These are phyloP conservation scores for Therioaphis trifolii DNA, from an alignment of 2,888 invertebrate genomes.

Conservation along the genomic window DNA sequence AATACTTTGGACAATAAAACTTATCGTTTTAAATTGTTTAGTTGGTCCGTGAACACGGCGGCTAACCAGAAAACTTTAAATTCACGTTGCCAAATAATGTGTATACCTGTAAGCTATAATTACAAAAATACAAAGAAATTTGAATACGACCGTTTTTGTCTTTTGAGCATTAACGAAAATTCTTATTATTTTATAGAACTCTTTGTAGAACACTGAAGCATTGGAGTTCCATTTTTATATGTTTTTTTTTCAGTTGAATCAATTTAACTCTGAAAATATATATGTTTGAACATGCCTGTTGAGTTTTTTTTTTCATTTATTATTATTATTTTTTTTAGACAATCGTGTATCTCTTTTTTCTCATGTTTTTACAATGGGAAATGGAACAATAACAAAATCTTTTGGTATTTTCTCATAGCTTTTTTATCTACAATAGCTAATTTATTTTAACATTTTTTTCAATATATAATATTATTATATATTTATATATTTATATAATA, in stretches of 20 bases:
- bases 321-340: neutral
- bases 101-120: neutral
- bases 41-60: too few relatives aligned
- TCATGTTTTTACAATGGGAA: neutral
- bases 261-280: neutral
- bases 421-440: neutral
- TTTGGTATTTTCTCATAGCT: neutral
- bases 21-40: too few relatives aligned
- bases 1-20: too few relatives aligned
- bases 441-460: neutral
- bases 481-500: too few relatives aligned
- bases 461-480: too few relatives aligned
- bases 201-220: neutral
- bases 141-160: neutral
- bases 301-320: neutral
- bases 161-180: neutral
- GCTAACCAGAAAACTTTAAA: too few relatives aligned
- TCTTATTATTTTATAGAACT: neutral
- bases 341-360: neutral
- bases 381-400: constrained; percentile 9
- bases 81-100: too few relatives aligned
- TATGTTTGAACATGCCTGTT: neutral
- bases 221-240: neutral
- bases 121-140: neutral
- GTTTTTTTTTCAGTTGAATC: neutral